Conservation (phyloP, 2,797 vertebrate genomes). For the Allenopithecus nigroviridis region DNA sequence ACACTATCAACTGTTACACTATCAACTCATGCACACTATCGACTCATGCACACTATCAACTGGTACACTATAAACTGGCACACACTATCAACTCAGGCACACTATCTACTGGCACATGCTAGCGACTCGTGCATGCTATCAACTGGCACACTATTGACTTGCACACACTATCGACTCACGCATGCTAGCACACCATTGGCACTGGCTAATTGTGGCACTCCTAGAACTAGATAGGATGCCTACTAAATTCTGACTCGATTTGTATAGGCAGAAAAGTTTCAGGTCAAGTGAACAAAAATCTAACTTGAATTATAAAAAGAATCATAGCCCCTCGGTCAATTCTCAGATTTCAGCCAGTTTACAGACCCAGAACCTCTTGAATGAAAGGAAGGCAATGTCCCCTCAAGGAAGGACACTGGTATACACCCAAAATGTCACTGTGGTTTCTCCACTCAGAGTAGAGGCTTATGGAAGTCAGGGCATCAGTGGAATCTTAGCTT, state of each 20-base stretch:
- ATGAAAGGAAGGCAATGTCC: background rate
- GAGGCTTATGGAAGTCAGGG: background rate
- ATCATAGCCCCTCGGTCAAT: background rate
- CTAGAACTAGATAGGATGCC: too few relatives aligned
- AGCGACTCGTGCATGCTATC: rapidly evolving
- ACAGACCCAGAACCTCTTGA: background rate
- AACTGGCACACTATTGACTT: too few relatives aligned
- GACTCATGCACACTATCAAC: too few relatives aligned
- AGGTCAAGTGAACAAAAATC: background rate
- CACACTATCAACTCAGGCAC: too few relatives aligned
- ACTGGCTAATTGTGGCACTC: background rate
- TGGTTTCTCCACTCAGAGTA: background rate
- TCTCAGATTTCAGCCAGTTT: background rate
- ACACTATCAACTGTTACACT: too few relatives aligned
- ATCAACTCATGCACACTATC: too few relatives aligned
- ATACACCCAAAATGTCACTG: background rate
- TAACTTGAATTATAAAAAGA: background rate
- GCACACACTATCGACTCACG: background rate
- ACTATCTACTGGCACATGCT: too few relatives aligned
- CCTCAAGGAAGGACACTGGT: background rate
- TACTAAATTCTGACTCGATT: background rate
- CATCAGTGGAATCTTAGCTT: background rate
- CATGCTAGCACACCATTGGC: background rate
- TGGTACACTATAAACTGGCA: too few relatives aligned
- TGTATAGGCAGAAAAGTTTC: background rate